Evolutionary conservation across 1,140 invertebrate species (phyloP).

Genomic region (Trichoplusia ni): DNA sequence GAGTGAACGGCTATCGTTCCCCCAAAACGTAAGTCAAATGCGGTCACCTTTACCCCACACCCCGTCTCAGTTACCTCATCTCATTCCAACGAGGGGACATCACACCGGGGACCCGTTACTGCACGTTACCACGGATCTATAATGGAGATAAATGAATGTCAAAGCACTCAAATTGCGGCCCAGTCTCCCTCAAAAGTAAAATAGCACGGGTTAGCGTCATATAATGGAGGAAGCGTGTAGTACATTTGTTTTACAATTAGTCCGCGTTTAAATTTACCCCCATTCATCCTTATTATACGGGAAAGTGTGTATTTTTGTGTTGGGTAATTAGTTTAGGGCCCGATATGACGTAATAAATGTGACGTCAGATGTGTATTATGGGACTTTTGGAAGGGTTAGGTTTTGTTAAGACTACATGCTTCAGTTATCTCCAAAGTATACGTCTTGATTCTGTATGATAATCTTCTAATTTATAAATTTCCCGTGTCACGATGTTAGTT

Average conservation of each 20-base stretch:
- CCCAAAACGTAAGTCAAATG: not conserved
- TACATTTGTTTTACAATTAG: conserved; percentile 73
- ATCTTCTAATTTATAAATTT: too few relatives aligned
- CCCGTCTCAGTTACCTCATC: conserved; percentile 13
- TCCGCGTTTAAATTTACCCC: conserved; percentile 48
- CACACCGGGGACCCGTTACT: conserved; percentile 44
- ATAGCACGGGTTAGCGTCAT: conserved; percentile 56
- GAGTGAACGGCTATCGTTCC: not conserved
- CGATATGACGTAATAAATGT: conserved; percentile 9
- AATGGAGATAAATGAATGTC: conserved; percentile 79
- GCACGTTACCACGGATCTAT: conserved; percentile 53
- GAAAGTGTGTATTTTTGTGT: conserved; percentile 26
- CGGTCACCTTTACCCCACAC: not conserved
- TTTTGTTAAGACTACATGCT: too few relatives aligned
- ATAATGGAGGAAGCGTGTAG: conserved; percentile 76
- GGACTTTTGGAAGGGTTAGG: not conserved
- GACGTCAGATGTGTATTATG: not conserved
- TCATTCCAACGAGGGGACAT: conserved; percentile 24
- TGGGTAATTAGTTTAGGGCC: not conserved
- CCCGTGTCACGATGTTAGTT: too few relatives aligned
- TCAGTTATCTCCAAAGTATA: too few relatives aligned
- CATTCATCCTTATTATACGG: conserved; percentile 4
- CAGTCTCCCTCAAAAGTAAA: conserved; percentile 57
- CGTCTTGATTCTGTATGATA: too few relatives aligned
- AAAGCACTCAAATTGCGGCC: conserved; percentile 62